Percentiles rank a stretch among this genome's conserved stretches.
Evolutionary conservation across 2,797 vertebrate species (phyloP).

Genomic region (Glossophaga mutica): DNA sequence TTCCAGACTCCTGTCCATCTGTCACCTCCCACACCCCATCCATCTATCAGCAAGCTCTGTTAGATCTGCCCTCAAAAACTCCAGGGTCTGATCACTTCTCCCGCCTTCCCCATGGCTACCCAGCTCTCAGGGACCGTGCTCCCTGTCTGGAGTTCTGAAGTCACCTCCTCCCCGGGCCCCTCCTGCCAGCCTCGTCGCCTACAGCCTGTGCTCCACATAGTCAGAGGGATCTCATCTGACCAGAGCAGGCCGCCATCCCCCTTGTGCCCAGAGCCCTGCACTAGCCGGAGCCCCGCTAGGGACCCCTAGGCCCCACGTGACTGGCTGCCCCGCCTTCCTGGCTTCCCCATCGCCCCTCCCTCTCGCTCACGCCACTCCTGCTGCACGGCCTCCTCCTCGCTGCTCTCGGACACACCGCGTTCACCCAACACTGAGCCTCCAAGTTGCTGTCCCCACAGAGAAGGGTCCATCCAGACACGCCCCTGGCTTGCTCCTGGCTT

Average conservation of each 20-base stretch:
- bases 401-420: neutral
- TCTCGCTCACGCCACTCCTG: neutral
- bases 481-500: neutral
- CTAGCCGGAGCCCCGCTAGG: neutral
- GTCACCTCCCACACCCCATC: neutral
- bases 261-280: neutral
- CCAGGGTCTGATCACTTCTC: neutral
- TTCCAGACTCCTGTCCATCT: neutral
- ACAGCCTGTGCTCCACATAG: neutral
- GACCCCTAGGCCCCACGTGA: neutral
- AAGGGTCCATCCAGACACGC: neutral
- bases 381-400: neutral
- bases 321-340: neutral
- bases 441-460: neutral
- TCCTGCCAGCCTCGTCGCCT: rapidly evolving
- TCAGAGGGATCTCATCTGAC: neutral
- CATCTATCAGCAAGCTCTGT: neutral
- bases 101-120: rapidly evolving
- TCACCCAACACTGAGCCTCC: neutral
- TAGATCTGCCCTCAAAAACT: neutral
- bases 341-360: neutral
- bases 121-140: neutral
- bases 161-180: neutral
- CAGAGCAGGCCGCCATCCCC: rapidly evolving
- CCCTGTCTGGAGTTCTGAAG: neutral